Base-by-base conservation (phyloP, 2,113 vertebrate genomes). In the Tragelaphus buxtoni region DNA sequence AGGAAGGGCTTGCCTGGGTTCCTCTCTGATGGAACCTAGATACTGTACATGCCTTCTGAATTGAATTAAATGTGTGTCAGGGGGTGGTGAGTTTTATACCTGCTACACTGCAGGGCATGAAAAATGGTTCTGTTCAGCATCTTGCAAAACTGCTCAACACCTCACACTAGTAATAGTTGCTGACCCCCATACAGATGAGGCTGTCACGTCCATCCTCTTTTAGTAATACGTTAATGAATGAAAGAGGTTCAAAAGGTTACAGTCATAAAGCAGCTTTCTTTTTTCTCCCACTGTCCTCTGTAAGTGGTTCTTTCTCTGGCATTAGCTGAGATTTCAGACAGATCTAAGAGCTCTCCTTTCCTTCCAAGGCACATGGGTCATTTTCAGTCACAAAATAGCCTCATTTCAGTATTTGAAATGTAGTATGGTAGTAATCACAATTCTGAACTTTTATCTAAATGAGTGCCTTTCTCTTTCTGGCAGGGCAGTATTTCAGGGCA, bases 1-100 rank as follows among this genome's bases (percentile, higher is more conserved):
- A 0, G 16, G 76, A 79, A 49, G 76, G 45, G 45, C 28, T 79
- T 79, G 76, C 45, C 45, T 32, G 45, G 2, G 14, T 20, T 79
- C 45, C 45, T 79, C 76, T 49, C 28, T 49, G 76, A 32, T 79
- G 45, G 76, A 49, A 20, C 45, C 28, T 24, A 45, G 32, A 47
- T 30, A 42, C 69, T 42, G 22, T 74, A 35, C 24, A 30, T 26
- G 11, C 11, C 65, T 74, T 35, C 51, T 49, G 47, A 49, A 35
- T 4, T 63, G 7, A 85, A 81, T 35, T 80, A 47, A 39, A 18
- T 1, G 8, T 39, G 69, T 1, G 4, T 12, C 0, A 5, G 11
- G 1, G 16, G 55, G 7, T 0, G 1, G 13, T 5, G 7, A 0
- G 1, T n/a, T 49, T 45, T 24, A n/a, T 1, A 30, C 0, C n/a